Percentiles rank a stretch among this genome's conserved stretches.
Conservation (phyloP, 2,888 invertebrate species). For the Hetaerina titia region DNA sequence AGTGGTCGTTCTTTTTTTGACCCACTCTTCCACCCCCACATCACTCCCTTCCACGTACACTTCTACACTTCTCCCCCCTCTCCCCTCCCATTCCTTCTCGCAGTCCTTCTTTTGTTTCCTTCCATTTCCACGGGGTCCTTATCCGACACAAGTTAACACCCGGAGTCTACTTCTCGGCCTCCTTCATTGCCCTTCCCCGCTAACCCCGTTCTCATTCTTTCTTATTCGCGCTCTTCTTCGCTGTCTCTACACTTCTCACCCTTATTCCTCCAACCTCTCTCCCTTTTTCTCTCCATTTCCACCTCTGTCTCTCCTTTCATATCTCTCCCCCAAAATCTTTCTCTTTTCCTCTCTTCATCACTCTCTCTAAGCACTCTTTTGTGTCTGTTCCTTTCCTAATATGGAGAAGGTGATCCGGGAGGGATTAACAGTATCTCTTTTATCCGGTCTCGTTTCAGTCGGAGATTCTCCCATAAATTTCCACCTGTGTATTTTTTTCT, state of each 20-base stretch:
- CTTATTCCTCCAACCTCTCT: not conserved
- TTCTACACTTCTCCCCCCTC: not conserved
- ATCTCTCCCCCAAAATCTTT: no score
- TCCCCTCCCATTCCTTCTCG: not conserved
- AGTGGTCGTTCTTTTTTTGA: not conserved
- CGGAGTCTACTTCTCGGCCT: not conserved
- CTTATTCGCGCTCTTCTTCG: no score
- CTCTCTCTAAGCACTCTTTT: no score
- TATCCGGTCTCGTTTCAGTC: not conserved
- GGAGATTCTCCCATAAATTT: not conserved
- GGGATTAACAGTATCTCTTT: not conserved
- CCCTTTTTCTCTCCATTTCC: not conserved
- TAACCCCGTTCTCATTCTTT: not conserved
- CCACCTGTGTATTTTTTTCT: no score
- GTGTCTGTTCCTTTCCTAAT: no score
- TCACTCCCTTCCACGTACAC: not conserved
- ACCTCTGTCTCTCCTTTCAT: not conserved
- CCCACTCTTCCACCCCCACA: not conserved
- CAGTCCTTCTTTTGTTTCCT: not conserved
- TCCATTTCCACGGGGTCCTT: not conserved
- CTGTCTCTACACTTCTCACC: not conserved
- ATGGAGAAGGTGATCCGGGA: not conserved
- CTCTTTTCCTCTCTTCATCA: no score
- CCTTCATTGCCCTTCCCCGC: not conserved
- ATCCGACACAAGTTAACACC: constrained; percentile 17